Percentiles rank a stretch among this genome's conserved stretches.
These are phyloP conservation scores for Haemorhous mexicanus DNA, from an alignment of 2,113 vertebrate genomes.

Conservation along the genomic window DNA sequence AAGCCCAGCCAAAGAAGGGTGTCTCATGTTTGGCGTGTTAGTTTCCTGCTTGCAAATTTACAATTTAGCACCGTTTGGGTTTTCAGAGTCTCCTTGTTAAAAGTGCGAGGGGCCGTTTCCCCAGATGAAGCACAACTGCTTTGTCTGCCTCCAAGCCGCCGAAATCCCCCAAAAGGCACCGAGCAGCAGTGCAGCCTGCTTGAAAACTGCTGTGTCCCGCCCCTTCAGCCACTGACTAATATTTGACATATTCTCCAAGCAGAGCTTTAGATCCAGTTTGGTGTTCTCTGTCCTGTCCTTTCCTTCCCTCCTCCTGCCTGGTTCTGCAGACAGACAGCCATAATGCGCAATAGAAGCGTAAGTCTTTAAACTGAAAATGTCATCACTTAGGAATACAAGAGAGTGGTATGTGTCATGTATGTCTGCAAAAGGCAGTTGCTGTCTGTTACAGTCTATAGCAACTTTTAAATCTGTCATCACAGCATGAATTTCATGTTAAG, in stretches of 20 bases:
- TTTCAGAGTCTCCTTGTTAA: conserved; percentile 68
- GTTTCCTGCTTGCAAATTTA: conserved; percentile 78
- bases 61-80: conserved; percentile 68
- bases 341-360: conserved; percentile 80
- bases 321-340: conserved; percentile 75
- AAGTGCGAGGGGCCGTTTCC: conserved; percentile 63
- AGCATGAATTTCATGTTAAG: conserved; percentile 82
- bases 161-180: conserved; percentile 62
- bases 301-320: conserved; percentile 48
- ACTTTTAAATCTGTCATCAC: conserved; percentile 99
- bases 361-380: conserved; percentile 94
- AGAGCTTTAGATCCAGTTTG: conserved; percentile 83
- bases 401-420: conserved; percentile 83
- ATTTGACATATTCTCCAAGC: conserved; percentile 81
- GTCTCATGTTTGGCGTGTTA: conserved; percentile 54
- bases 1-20: conserved; percentile 65
- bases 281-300: conserved; percentile 62
- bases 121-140: conserved; percentile 59
- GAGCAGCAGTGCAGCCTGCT: conserved; percentile 67
- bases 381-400: conserved; percentile 90
- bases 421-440: conserved; percentile 90
- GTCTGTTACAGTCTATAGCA: conserved; percentile 92
- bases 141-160: not conserved
- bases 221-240: conserved; percentile 83
- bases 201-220: conserved; percentile 65